Percentiles rank a stretch among this genome's conserved stretches.
phyloP scores from a whole-genome alignment of 2,888 invertebrate species.

The Drosophila recens region DNA sequence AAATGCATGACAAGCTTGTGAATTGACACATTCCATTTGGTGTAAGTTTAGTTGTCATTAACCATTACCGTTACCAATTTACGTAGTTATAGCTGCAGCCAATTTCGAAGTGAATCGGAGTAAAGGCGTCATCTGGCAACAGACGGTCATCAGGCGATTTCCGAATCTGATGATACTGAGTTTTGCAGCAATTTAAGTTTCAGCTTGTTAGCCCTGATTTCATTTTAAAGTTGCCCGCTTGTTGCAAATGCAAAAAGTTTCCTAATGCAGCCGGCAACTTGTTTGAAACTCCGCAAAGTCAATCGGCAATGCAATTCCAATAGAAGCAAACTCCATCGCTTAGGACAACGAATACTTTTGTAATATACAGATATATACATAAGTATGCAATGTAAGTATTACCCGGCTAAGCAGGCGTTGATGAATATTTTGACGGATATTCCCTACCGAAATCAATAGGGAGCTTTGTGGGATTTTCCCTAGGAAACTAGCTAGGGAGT shows the following conservation, averaged over 20 bases:
- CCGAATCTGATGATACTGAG: conserved; percentile 10
- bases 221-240: conserved; percentile 66
- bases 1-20: conserved; percentile 64
- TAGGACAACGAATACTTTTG: conserved; percentile 19
- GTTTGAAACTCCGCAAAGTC: conserved; percentile 38
- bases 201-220: conserved; percentile 63
- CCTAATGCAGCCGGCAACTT: conserved; percentile 52
- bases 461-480: no score
- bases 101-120: conserved; percentile 44
- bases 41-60: conserved; percentile 51
- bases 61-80: conserved; percentile 16
- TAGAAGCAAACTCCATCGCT: conserved; percentile 24
- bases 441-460: no score
- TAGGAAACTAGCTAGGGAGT: no score
- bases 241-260: conserved; percentile 73
- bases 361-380: conserved; percentile 1
- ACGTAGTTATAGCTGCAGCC: conserved; percentile 51
- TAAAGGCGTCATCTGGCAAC: conserved; percentile 25
- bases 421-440: no score
- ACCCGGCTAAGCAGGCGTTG: no score
- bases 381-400: not conserved
- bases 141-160: conserved; percentile 21
- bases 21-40: conserved; percentile 77
- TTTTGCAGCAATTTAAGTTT: conserved; percentile 73
- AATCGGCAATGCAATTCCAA: conserved; percentile 61